Conservation (phyloP, 2,797 vertebrate genomes). For the Mormyrops attenuatus region DNA sequence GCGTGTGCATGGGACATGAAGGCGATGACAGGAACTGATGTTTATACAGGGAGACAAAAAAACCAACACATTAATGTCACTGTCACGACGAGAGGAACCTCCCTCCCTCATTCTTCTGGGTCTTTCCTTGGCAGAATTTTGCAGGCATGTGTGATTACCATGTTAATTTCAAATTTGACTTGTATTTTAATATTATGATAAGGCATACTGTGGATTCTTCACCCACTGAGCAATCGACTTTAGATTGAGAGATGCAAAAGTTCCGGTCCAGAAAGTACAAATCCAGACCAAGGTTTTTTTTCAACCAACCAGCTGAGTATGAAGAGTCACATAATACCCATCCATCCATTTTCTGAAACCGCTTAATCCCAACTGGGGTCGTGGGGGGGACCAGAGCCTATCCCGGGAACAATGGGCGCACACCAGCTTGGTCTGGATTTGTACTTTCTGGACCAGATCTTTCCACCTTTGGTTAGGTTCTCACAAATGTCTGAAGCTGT, state of each 20-base stretch:
- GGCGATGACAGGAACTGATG: conserved; percentile 39
- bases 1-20: conserved; percentile 39
- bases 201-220: background rate
- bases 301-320: background rate
- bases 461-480: background rate
- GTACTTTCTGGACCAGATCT: background rate
- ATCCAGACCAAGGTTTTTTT: background rate
- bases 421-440: background rate
- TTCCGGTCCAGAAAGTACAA: background rate
- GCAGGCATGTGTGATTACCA: background rate
- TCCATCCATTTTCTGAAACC: too few relatives aligned
- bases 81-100: conserved; percentile 25
- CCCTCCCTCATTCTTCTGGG: background rate
- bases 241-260: background rate
- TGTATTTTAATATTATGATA: background rate
- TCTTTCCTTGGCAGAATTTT: background rate
- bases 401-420: too few relatives aligned
- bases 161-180: background rate
- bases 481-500: background rate
- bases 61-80: conserved; percentile 37
- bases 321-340: background rate
- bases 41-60: conserved; percentile 39
- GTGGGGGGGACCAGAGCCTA: too few relatives aligned
- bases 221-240: background rate
- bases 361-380: too few relatives aligned